These are phyloP conservation scores for Lasius fuliginosus DNA, from an alignment of 2,888 invertebrate species.

Conservation along the genomic window DNA sequence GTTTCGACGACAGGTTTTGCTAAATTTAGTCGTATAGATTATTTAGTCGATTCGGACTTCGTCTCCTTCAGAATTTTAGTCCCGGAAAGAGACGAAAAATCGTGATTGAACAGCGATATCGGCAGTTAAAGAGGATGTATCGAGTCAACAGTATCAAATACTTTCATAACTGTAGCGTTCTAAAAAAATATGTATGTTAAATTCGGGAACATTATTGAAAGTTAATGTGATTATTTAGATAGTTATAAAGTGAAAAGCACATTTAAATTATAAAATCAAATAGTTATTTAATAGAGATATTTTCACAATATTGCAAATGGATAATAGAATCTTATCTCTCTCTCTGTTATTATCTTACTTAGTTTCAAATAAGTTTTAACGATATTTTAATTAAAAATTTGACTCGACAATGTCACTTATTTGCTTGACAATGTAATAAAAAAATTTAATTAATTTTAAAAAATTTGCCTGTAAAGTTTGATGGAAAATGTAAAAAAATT, in stretches of 20 bases:
- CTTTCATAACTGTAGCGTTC: neutral
- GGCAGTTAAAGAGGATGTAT: neutral
- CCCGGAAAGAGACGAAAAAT: neutral
- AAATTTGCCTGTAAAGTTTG: neutral
- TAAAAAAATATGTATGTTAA: neutral
- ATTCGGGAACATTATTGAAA: neutral
- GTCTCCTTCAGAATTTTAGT: too few relatives aligned
- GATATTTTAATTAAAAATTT: neutral
- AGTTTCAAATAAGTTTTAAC: neutral
- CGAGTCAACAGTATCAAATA: neutral
- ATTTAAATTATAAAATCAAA: neutral
- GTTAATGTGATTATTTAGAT: neutral
- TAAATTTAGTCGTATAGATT: neutral
- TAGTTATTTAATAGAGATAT: neutral
- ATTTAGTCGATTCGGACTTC: neutral
- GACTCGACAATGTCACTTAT: neutral
- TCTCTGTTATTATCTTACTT: neutral
- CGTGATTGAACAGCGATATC: neutral
- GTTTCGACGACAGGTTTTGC: too few relatives aligned
- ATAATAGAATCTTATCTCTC: neutral
- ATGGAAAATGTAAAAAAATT: neutral
- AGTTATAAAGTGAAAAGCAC: neutral
- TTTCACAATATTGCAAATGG: neutral
- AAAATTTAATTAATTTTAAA: neutral
- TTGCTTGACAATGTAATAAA: neutral